A percentile compares a stretch with the other conserved stretches of the same genome.
These are phyloP conservation scores for Phasia obesa DNA, from an alignment of 2,888 invertebrate species.

Conservation along the genomic window DNA sequence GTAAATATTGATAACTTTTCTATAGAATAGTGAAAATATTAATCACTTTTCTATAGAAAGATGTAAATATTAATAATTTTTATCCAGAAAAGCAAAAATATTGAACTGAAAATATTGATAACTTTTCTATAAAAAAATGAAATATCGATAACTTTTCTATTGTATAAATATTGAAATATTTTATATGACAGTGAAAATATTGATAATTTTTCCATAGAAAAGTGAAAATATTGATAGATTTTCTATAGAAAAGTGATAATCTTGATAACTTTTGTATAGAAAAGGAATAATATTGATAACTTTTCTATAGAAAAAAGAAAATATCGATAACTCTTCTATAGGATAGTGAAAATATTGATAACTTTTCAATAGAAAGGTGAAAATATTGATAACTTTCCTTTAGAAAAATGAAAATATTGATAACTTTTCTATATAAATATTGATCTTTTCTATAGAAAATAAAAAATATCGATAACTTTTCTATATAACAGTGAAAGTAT, in stretches of 20 bases:
- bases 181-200: not conserved
- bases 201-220: not conserved
- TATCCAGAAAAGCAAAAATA: not conserved
- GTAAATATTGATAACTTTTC: not conserved
- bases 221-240: not conserved
- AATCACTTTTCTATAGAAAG: too few species aligned
- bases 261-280: not conserved
- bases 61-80: too few species aligned
- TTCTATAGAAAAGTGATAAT: not conserved
- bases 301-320: not conserved
- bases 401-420: not conserved
- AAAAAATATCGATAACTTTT: not conserved
- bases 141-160: not conserved
- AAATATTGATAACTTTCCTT: too few species aligned
- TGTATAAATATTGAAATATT: not conserved
- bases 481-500: not conserved
- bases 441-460: not conserved
- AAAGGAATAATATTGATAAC: not conserved
- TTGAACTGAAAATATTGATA: not conserved
- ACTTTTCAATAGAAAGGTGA: too few species aligned
- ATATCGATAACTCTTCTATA: not conserved
- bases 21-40: not conserved
- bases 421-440: not conserved
- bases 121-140: not conserved
- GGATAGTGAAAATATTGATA: too few species aligned